Evolutionary conservation across 2,113 vertebrate species (phyloP).

Genomic region (Leuciscus idus): DNA sequence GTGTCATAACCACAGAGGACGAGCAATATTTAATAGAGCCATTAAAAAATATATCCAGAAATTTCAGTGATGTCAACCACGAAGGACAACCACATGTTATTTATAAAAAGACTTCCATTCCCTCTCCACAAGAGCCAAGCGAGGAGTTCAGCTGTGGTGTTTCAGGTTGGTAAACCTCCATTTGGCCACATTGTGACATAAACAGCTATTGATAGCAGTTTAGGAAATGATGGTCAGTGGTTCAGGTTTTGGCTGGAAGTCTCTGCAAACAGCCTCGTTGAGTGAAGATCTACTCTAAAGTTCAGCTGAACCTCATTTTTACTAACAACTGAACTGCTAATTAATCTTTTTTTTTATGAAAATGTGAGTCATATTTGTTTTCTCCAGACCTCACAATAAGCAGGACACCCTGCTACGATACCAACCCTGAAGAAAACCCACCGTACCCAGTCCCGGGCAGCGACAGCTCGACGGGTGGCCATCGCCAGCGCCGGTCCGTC

Average conservation of each 20-base stretch:
- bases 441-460: slow-evolving; percentile 69
- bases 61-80: slow-evolving; percentile 84
- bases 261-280: slow-evolving; percentile 54
- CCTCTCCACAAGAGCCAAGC: slow-evolving; percentile 83
- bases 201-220: slow-evolving; percentile 70
- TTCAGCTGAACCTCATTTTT: not conserved
- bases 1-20: slow-evolving; percentile 97
- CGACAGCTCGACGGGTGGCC: slow-evolving; percentile 64
- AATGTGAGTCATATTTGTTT: not conserved
- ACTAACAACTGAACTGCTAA: not conserved
- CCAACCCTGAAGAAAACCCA: slow-evolving; percentile 66
- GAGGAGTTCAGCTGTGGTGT: slow-evolving; percentile 91
- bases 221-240: slow-evolving; percentile 75
- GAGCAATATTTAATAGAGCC: slow-evolving; percentile 99
- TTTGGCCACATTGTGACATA: slow-evolving; percentile 62
- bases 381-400: slow-evolving; percentile 83
- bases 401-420: slow-evolving; percentile 77
- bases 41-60: slow-evolving; percentile 87
- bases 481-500: slow-evolving; percentile 87
- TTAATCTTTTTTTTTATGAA: not conserved
- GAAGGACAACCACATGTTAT: slow-evolving; percentile 96
- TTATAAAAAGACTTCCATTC: slow-evolving; percentile 95
- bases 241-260: slow-evolving; percentile 67
- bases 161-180: slow-evolving; percentile 83
- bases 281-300: slow-evolving; percentile 9